Base-by-base conservation (phyloP, 2,113 vertebrate species). In the Alethe diademata region DNA sequence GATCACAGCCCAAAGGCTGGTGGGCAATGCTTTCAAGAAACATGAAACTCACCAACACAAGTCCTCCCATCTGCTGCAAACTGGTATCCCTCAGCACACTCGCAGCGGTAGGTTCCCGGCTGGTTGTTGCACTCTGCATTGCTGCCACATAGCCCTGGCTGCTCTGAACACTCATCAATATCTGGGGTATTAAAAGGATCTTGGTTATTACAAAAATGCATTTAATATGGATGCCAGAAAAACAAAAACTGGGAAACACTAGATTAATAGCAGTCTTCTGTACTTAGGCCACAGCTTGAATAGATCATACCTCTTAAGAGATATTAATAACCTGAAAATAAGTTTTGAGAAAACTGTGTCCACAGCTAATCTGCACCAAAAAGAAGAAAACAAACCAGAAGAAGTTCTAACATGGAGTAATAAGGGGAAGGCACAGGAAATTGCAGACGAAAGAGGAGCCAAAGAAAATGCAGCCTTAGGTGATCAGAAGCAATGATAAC, bases 61-160 rank as follows among this genome's bases (percentile, higher is more conserved):
- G 97, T 98, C 40, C 15, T 92, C 15, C 98, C 98, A 12, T 98
- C 98, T 5, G 95, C 97, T 31, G 97, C 98, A 51, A 99, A 99
- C 90, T 97, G 99, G 91, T 98, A 99, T 25, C 99, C 99, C 26
- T 98, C 98, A 6, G 95, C 61, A 45, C 99, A 99, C 93, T 99
- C 98, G 0, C 99, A 99, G 83, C 98, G 99, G 97, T 99, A 99
- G 20, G 99, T 99, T 48, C 99, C 99, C 0, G 99, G 99, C 92
- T 98, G 98, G 92, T 99, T 99, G 94, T 98, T 99, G 95, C 99
- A 99, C 79, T 98, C 26, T 0, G 99, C 97, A 3, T 99, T 96
- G 65, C 83, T 96, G 22, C 99, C 98, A 60, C 99, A 99, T 18
- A 97, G 95, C 7, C 91, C 96, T 45, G 97, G 98, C 20, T 97